These are phyloP conservation scores for Chloroceryle amazona DNA, from an alignment of 2,797 vertebrate genomes.

Conservation along the genomic window DNA sequence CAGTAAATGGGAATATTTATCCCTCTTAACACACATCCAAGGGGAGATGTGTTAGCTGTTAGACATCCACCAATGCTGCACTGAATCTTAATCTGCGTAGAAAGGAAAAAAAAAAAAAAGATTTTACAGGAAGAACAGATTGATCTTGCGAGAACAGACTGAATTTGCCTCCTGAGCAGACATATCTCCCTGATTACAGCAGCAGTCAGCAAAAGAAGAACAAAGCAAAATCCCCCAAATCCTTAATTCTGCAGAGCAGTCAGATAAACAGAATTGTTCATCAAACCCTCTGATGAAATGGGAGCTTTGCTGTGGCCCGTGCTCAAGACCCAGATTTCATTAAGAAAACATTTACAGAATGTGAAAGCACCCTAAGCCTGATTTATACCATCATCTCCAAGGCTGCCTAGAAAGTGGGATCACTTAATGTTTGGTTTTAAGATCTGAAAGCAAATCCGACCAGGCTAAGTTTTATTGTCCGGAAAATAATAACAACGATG, in stretches of 20 bases:
- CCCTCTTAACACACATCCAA: background rate
- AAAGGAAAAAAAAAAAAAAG: background rate
- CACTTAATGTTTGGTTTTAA: background rate
- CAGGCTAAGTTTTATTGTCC: background rate
- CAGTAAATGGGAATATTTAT: background rate
- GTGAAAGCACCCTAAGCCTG: background rate
- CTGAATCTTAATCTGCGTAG: background rate
- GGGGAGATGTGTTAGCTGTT: background rate
- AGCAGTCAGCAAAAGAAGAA: background rate
- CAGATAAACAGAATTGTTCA: background rate
- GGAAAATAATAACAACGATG: background rate
- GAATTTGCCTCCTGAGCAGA: background rate
- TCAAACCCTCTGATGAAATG: background rate
- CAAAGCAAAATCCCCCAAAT: background rate
- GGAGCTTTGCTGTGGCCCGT: background rate
- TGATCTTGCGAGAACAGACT: background rate
- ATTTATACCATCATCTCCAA: background rate
- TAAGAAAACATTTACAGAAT: background rate
- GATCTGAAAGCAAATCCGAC: background rate
- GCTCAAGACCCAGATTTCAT: background rate
- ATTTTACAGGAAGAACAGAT: background rate
- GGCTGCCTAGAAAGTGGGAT: background rate
- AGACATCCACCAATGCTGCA: background rate
- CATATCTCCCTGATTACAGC: background rate
- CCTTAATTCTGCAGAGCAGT: background rate